These are phyloP conservation scores for Fragum sueziense DNA, from an alignment of 2,888 invertebrate genomes.

Conservation along the genomic window DNA sequence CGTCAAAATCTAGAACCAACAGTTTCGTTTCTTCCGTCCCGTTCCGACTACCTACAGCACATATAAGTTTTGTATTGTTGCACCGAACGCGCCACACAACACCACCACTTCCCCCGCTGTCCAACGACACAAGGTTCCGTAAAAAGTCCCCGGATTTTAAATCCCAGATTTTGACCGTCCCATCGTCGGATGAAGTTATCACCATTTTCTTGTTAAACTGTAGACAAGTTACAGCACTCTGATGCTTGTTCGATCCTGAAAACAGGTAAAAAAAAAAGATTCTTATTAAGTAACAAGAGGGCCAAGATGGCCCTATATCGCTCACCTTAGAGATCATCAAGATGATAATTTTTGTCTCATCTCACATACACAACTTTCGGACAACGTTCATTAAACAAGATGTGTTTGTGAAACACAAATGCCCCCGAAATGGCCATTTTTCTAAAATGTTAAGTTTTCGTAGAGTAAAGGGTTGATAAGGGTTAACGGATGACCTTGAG, in stretches of 20 bases:
- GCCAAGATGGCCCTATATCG: too few species aligned
- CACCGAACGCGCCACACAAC: conserved; percentile 99
- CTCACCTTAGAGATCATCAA: too few species aligned
- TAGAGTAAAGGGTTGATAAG: too few species aligned
- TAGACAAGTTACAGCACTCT: conserved; percentile 98
- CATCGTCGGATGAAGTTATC: conserved; percentile 99
- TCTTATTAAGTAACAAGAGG: too few species aligned
- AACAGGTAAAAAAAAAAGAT: conserved; percentile 18
- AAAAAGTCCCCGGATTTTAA: conserved; percentile 96
- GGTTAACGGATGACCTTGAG: too few species aligned
- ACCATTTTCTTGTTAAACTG: conserved; percentile 98
- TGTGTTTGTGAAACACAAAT: too few species aligned
- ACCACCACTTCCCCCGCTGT: conserved; percentile 98
- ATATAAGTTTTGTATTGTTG: conserved; percentile 97
- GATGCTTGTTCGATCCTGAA: conserved; percentile 96
- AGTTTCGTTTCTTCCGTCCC: conserved; percentile 99
- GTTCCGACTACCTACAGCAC: conserved; percentile 99
- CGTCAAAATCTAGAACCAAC: conserved; percentile 98
- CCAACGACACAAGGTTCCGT: conserved; percentile 95
- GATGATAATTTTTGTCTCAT: too few species aligned
- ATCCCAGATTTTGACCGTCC: conserved; percentile 99
- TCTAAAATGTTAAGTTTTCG: too few species aligned
- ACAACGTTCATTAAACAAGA: too few species aligned
- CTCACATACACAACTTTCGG: too few species aligned
- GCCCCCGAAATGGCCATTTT: too few species aligned